A percentile compares a stretch with the other conserved stretches of the same genome.
Conservation (phyloP, 2,797 vertebrate genomes). For the Microhierax caerulescens region DNA sequence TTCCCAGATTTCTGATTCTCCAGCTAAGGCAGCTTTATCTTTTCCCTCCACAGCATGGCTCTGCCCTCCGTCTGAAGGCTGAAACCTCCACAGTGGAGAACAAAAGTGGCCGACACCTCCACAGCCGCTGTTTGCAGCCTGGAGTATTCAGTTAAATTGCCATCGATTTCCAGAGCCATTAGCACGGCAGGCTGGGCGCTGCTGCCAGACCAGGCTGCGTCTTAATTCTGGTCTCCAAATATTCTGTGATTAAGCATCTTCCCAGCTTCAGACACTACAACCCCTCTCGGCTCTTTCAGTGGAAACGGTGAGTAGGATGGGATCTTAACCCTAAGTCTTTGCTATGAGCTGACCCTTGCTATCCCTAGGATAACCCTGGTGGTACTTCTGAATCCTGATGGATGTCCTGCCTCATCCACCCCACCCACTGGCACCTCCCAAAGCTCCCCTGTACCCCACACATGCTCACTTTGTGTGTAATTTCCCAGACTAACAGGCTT, state of each 20-base stretch:
- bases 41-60: accelerated
- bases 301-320: not conserved
- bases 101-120: not conserved
- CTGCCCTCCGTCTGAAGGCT: not conserved
- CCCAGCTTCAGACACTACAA: not conserved
- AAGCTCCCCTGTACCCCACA: not conserved
- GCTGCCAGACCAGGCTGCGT: not conserved
- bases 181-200: not conserved
- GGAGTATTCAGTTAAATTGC: not conserved
- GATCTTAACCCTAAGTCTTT: not conserved
- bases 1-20: not conserved
- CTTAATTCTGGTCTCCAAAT: not conserved
- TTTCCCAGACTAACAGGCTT: not conserved
- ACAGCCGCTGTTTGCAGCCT: accelerated
- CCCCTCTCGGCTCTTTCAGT: not conserved
- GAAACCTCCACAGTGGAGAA: not conserved
- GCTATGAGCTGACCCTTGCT: not conserved
- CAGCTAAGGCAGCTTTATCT: not conserved
- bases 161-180: not conserved
- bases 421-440: not conserved
- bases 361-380: not conserved
- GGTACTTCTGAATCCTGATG: not conserved
- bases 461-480: accelerated
- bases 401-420: not conserved
- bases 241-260: not conserved